These are phyloP conservation scores for Danio jaintianensis DNA, from an alignment of 2,797 vertebrate genomes.

Conservation along the genomic window DNA sequence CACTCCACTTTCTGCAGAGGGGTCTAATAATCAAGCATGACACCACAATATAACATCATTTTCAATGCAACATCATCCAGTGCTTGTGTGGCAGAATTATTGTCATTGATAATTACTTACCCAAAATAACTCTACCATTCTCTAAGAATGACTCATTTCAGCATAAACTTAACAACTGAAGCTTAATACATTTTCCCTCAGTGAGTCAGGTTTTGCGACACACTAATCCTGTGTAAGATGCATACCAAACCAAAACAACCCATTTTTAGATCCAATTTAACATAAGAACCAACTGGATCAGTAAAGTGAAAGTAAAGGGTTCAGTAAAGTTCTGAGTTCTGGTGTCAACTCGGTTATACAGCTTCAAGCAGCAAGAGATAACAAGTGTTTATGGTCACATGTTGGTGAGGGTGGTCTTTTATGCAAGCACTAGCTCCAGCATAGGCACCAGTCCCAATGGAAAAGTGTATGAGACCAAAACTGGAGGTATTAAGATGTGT, in stretches of 20 bases:
- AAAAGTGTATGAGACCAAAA: no score
- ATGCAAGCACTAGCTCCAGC: no score
- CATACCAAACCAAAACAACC: conserved; percentile 11
- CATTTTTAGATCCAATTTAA: conserved; percentile 23
- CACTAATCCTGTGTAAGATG: background rate
- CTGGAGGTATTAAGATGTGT: no score
- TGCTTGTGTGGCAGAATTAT: background rate
- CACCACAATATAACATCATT: background rate
- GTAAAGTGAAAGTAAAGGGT: background rate
- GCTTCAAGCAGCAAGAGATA: no score
- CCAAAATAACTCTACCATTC: background rate
- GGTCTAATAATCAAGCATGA: conserved; percentile 10
- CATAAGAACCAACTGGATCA: background rate
- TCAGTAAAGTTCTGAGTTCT: background rate
- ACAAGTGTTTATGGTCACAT: no score
- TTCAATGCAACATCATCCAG: background rate
- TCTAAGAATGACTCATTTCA: conserved; percentile 21
- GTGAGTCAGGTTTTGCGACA: conserved; percentile 14
- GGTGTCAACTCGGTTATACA: no score
- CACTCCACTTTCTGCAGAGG: conserved; percentile 5
- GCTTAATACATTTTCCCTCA: background rate
- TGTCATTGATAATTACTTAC: background rate
- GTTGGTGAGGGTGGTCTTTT: no score
- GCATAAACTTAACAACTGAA: conserved; percentile 5
- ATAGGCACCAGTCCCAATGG: no score